These are phyloP conservation scores for Rhizomys pruinosus DNA, from an alignment of 2,113 vertebrate species.

Conservation along the genomic window DNA sequence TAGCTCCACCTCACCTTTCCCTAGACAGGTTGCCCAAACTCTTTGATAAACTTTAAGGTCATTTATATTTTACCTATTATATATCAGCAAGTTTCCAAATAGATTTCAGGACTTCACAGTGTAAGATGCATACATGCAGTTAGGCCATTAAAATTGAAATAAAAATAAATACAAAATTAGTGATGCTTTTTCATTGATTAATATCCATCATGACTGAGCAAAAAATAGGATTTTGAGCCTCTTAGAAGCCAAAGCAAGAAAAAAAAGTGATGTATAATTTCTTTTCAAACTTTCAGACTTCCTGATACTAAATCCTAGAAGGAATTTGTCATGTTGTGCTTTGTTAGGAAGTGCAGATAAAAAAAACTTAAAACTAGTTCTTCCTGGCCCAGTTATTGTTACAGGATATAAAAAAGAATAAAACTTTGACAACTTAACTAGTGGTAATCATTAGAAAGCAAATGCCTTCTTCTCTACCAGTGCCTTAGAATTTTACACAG, in stretches of 20 bases:
- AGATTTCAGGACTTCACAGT: constrained; percentile 3
- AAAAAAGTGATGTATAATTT: neutral
- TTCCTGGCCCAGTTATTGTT: constrained; percentile 9
- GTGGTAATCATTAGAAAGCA: constrained; percentile 21
- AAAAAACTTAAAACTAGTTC: neutral
- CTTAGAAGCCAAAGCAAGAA: constrained; percentile 63
- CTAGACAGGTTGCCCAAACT: neutral
- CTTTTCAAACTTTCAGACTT: neutral
- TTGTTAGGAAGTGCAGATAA: constrained; percentile 19
- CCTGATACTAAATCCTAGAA: constrained; percentile 33
- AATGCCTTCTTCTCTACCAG: neutral
- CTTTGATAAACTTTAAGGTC: constrained; percentile 12
- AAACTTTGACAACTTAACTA: neutral
- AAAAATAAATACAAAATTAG: neutral
- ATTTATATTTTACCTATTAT: neutral
- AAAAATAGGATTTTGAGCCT: constrained; percentile 38
- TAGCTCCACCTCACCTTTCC: neutral
- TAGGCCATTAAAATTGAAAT: neutral
- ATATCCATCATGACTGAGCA: neutral
- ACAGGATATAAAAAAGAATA: neutral
- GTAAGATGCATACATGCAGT: constrained; percentile 4
- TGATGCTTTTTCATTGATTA: neutral
- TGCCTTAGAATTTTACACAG: constrained; percentile 41
- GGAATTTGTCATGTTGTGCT: neutral
- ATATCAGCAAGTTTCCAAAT: neutral